Evolutionary conservation across 92 coral and sea anemone genomes (phyloP).

Genomic region (Anthopleura xanthogrammica): DNA sequence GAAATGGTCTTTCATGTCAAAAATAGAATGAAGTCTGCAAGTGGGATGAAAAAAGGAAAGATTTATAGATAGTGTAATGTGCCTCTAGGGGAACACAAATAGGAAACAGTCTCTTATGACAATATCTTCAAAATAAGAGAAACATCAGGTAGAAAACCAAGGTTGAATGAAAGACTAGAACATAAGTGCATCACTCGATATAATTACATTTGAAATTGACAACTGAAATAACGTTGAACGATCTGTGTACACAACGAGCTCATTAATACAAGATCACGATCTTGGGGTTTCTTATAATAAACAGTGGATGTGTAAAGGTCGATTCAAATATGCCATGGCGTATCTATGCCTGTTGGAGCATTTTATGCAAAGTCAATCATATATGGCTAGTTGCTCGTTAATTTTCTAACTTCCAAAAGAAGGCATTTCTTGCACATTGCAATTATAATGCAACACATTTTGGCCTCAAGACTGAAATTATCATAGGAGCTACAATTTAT

Average conservation of each 20-base stretch:
- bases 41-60: background rate
- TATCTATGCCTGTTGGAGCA: background rate
- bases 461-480: too few relatives aligned
- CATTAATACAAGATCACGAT: conserved; percentile 10
- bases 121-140: background rate
- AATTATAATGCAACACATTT: too few relatives aligned
- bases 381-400: too few relatives aligned
- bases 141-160: background rate
- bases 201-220: background rate
- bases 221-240: conserved; percentile 9
- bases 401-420: too few relatives aligned
- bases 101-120: background rate
- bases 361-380: background rate
- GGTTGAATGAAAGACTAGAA: background rate
- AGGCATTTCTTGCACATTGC: too few relatives aligned
- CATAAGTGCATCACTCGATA: background rate
- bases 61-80: background rate
- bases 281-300: conserved; percentile 1
- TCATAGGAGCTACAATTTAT: too few relatives aligned
- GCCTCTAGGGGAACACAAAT: background rate
- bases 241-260: conserved; percentile 4
- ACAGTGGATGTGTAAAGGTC: background rate
- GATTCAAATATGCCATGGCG: background rate
- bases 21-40: conserved; percentile 4
- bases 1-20: background rate